Base-by-base conservation (phyloP, 2,113 vertebrate species). In the Labeo rohita region DNA sequence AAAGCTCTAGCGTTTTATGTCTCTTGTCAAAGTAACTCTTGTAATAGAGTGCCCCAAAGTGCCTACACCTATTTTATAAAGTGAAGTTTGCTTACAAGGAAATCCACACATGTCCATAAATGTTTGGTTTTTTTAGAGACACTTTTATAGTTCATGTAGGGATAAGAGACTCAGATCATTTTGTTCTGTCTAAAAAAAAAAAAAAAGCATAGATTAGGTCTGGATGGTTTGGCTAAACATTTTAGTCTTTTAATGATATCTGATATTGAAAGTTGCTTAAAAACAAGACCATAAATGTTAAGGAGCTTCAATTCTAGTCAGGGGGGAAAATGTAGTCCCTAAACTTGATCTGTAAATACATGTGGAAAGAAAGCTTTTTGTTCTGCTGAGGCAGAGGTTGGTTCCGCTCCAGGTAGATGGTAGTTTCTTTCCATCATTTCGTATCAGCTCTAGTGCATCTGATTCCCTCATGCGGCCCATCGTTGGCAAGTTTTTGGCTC, bases 401-500 rank as follows among this genome's bases (percentile, higher is more conserved):
- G 61, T 70, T 68, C 16, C 1, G 9, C 9, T 82, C 80, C 80
- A 70, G 80, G 80, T 52, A 15, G 50, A 80, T 72, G 4, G 4
- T 52, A 84, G 63, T 34, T 36, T 54, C 36, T 74, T 45, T 52
- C 16, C 21, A 70, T 49, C 45, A 10, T 90, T 83, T 87, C 85
- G 91, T 90, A 91, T 90, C 50, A n/a, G 59, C 79, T 54, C 82
- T 89, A 88, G 90, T 90, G 84, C 16, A 85, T 90, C 90, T 91
- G 90, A 21, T 86, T 91, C 85, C 87, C 85, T 93, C 91, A 94
- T 91, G 91, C 90, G 89, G 89, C 89, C 80, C 79, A 83, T 8
- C 63, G 72, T 88, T 88, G 88, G 87, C 91, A 84, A 59, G 50
- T 89, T 92, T 93, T 93, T 94, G 92, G 92, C 93, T 89, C 90